Conservation (phyloP, 1,140 invertebrate species). For the Bombyx mandarina region DNA sequence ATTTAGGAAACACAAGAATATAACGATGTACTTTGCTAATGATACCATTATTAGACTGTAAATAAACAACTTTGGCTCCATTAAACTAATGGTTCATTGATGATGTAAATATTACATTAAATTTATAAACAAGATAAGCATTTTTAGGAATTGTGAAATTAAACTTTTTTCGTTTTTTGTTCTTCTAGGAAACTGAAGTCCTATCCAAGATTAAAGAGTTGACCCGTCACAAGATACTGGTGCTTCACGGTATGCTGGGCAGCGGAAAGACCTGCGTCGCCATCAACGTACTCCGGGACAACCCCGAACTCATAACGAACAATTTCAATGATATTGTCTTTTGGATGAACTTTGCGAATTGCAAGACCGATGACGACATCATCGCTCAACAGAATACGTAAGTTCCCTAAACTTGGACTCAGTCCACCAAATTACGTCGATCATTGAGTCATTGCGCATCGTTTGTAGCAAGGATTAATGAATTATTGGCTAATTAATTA, state of each 20-base stretch:
- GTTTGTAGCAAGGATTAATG: too few relatives aligned
- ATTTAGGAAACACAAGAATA: too few relatives aligned
- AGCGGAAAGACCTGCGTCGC: conserved; percentile 79
- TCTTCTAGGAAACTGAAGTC: conserved; percentile 57
- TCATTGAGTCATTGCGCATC: too few relatives aligned
- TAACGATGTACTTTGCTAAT: too few relatives aligned
- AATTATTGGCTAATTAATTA: too few relatives aligned
- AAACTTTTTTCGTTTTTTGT: not conserved
- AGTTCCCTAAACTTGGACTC: conserved; percentile 14
- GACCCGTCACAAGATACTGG: conserved; percentile 69
- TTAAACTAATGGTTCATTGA: too few relatives aligned
- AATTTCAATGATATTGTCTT: conserved; percentile 60
- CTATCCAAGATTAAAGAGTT: conserved; percentile 42
- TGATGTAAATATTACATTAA: too few relatives aligned
- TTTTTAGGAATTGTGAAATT: too few relatives aligned
- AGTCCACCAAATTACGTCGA: too few relatives aligned
- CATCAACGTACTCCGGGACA: conserved; percentile 70
- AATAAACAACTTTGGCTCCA: too few relatives aligned
- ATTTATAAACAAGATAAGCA: too few relatives aligned
- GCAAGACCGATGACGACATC: conserved; percentile 61
- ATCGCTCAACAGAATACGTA: conserved; percentile 53
- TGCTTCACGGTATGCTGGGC: conserved; percentile 78
- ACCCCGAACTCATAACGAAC: conserved; percentile 59
- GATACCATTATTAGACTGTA: too few relatives aligned
- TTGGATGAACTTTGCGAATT: conserved; percentile 66